Percentiles rank a stretch among this genome's conserved stretches.
Evolutionary conservation across 37 sponge, comb jelly and placozoan species (phyloP).

Genomic region (Ephydatia muelleri): DNA sequence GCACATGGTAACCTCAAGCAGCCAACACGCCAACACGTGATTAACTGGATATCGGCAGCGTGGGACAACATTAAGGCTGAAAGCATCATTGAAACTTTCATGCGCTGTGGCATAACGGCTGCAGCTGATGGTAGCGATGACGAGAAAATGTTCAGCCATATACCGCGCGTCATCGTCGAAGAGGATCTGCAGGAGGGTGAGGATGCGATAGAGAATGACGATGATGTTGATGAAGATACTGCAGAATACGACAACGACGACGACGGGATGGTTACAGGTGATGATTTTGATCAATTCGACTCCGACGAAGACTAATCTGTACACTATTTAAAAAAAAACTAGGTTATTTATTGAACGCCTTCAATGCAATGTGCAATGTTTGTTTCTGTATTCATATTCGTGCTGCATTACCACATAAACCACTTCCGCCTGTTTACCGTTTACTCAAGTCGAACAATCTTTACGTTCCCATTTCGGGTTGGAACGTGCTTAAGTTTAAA

Average conservation of each 20-base stretch:
- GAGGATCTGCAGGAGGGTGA: slow-evolving; percentile 11
- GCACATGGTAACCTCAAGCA: no score
- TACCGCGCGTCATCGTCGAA: neutral
- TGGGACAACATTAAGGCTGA: no score
- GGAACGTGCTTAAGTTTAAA: neutral
- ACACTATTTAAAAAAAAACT: neutral
- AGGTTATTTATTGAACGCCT: slow-evolving; percentile 1
- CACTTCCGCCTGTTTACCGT: neutral
- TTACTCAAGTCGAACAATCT: neutral
- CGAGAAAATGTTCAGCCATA: neutral
- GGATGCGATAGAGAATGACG: neutral
- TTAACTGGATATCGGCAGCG: no score
- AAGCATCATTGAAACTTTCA: no score
- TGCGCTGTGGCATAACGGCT: no score
- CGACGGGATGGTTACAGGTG: neutral
- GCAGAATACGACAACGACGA: slow-evolving; percentile 1
- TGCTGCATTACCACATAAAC: slow-evolving; percentile 1
- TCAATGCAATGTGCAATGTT: slow-evolving; percentile 1
- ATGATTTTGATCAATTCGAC: neutral
- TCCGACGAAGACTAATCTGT: neutral
- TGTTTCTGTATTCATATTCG: neutral
- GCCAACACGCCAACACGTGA: no score
- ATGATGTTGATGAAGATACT: slow-evolving; percentile 1
- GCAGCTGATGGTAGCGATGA: neutral
- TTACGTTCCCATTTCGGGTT: neutral